Base-by-base conservation (phyloP, 2,797 vertebrate species). In the Tinamus major region DNA sequence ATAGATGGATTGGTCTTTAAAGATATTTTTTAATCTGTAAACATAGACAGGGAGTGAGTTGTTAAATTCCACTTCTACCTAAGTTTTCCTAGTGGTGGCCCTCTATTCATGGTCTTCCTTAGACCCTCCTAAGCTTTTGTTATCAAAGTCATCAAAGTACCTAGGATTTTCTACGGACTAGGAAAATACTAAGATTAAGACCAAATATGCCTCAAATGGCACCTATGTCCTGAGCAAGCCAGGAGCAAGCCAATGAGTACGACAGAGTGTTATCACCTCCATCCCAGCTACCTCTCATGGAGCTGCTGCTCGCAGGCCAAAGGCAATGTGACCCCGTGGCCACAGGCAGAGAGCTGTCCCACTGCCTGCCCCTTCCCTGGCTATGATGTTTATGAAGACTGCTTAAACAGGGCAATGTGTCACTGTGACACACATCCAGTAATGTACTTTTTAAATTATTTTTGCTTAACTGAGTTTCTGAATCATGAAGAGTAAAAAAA, bases 401-500 rank as follows among this genome's bases (percentile, higher is more conserved):
- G 23, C 48, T 82, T 64, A 16, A 86, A 53, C 21, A 41, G 81
- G n/a, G 2, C 56, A 74, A 4, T 86, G 53, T 41, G 49, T 87
- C 59, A 56, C 2, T 2, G 15, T 93, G 76, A 96, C 65, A 85
- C 17, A 94, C 90, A 95, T 72, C 72, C 74, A 81, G 84, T 72
- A 92, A 74, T 24, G 51, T 4, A 17, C 63, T 80, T 89, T 94
- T 94, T 94, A 94, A 51, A 49, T 95, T 87, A 79, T 49, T 48
- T 92, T 94, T 94, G 55, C 59, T 95, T 85, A 81, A 89, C 62
- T 70, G 90, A 63, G 15, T 69, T 94, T 95, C 94, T 94, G 79
- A 96, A 92, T 85, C 70, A 81, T 93, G 72, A 93, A 87, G 55
- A 75, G 23, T 65, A 80, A 89, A 41, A 95, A 91, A 94, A 94